These are phyloP conservation scores for Porites lutea DNA, from an alignment of 64 coral and sea anemone genomes.

Conservation along the genomic window DNA sequence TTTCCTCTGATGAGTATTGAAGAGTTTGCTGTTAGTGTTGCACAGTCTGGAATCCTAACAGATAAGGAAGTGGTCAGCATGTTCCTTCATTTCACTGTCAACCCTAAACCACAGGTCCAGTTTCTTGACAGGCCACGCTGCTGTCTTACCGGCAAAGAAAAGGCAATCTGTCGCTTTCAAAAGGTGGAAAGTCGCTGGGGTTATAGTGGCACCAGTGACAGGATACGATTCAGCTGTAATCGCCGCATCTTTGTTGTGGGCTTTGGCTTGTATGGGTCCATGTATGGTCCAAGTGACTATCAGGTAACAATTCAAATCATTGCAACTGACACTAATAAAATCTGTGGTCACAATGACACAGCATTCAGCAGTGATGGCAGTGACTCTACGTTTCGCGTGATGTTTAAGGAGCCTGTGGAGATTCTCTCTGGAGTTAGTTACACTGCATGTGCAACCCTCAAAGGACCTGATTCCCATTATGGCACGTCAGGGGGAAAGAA, in stretches of 20 bases:
- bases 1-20: constrained; percentile 97
- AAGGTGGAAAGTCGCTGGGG: constrained; percentile 99
- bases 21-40: constrained; percentile 87
- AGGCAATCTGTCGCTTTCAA: constrained; percentile 85
- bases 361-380: constrained; percentile 96
- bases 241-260: constrained; percentile 96
- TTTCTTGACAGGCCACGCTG: constrained; percentile 95
- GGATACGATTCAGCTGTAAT: constrained; percentile 92
- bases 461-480: constrained; percentile 96
- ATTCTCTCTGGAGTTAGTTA: constrained; percentile 81
- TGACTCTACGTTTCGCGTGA: constrained; percentile 87
- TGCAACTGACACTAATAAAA: constrained; percentile 79
- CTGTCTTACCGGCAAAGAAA: constrained; percentile 94
- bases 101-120: constrained; percentile 88
- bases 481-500: constrained; percentile 94
- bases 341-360: constrained; percentile 93
- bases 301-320: constrained; percentile 94
- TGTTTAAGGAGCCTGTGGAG: constrained; percentile 98
- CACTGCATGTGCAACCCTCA: constrained; percentile 87
- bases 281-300: constrained; percentile 96
- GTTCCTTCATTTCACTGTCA: constrained; percentile 94
- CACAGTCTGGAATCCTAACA: constrained; percentile 88
- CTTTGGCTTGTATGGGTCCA: constrained; percentile 93
- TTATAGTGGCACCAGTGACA: constrained; percentile 98
- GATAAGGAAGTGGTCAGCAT: constrained; percentile 95